A percentile compares a stretch with the other conserved stretches of the same genome.
phyloP scores from a whole-genome alignment of 2,888 invertebrate genomes.

The Limenitis camilla region DNA sequence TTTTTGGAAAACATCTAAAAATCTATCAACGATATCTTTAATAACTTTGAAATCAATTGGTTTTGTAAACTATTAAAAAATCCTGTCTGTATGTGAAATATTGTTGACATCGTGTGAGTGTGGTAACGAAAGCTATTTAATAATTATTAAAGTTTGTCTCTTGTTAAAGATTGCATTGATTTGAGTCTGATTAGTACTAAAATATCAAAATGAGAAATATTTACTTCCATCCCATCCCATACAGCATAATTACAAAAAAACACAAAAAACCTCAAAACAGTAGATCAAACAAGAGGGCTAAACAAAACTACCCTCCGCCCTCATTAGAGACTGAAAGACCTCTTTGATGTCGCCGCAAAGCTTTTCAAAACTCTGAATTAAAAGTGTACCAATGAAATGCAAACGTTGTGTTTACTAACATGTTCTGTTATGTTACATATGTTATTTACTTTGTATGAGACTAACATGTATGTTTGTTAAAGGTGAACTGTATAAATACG shows the following conservation, averaged over 20 bases:
- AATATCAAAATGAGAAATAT: too few relatives aligned
- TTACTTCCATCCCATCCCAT: constrained; percentile 4
- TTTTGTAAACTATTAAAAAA: too few relatives aligned
- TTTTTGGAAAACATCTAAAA: too few relatives aligned
- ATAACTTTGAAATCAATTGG: too few relatives aligned
- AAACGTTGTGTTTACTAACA: background rate
- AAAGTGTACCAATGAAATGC: constrained; percentile 13
- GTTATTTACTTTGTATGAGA: background rate
- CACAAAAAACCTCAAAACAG: constrained; percentile 1
- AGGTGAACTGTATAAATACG: too few relatives aligned
- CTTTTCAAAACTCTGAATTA: constrained; percentile 21
- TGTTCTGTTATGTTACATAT: background rate
- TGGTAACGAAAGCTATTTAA: too few relatives aligned
- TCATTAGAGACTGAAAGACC: constrained; percentile 38
- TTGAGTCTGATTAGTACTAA: too few relatives aligned
- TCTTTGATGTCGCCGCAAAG: constrained; percentile 33
- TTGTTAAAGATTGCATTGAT: too few relatives aligned
- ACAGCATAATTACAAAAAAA: constrained; percentile 9
- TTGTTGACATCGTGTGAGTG: too few relatives aligned
- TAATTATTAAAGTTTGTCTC: too few relatives aligned
- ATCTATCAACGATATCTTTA: too few relatives aligned
- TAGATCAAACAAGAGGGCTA: constrained; percentile 29
- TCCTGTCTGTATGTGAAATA: too few relatives aligned
- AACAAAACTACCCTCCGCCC: constrained; percentile 29
- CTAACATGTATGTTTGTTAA: background rate